Conservation (phyloP, 2,797 vertebrate species). For the Microctenopoma stevenorrisi region DNA sequence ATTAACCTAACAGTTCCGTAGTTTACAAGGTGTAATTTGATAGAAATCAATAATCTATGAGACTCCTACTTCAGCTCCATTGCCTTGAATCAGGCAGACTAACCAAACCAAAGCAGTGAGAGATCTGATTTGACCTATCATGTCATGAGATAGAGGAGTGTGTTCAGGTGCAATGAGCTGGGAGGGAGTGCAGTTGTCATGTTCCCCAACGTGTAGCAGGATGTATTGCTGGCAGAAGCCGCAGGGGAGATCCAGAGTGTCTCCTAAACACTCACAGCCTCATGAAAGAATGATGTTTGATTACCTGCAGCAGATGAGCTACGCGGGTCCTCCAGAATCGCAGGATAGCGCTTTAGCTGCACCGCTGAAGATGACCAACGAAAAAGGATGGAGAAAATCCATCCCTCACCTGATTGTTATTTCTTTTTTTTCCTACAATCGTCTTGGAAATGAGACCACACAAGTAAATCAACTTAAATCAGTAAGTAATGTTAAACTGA, state of each 20-base stretch:
- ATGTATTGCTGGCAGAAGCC: slow-evolving; percentile 76
- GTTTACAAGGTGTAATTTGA: slow-evolving; percentile 15
- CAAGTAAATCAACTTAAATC: background rate
- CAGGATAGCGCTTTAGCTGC: slow-evolving; percentile 49
- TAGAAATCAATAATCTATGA: slow-evolving; percentile 29
- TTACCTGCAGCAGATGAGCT: slow-evolving; percentile 82
- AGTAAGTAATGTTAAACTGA: background rate
- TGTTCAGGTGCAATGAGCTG: slow-evolving; percentile 74
- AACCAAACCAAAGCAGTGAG: slow-evolving; percentile 28
- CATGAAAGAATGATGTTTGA: slow-evolving; percentile 84
- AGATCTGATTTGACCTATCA: slow-evolving; percentile 61
- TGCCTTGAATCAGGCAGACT: slow-evolving; percentile 24
- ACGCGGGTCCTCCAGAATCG: slow-evolving; percentile 59
- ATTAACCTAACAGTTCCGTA: background rate
- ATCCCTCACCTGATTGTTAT: slow-evolving; percentile 18
- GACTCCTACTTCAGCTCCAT: slow-evolving; percentile 12
- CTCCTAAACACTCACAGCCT: slow-evolving; percentile 79
- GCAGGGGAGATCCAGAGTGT: slow-evolving; percentile 68
- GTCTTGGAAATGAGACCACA: slow-evolving; percentile 21
- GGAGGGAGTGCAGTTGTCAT: slow-evolving; percentile 78
- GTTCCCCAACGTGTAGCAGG: slow-evolving; percentile 79
- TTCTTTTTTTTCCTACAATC: background rate
- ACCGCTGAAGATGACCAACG: slow-evolving; percentile 34
- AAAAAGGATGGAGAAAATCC: slow-evolving; percentile 17
- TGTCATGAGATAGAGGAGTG: slow-evolving; percentile 65